These are phyloP conservation scores for Anniella stebbinsi DNA, from an alignment of 2,797 vertebrate species.

Conservation along the genomic window DNA sequence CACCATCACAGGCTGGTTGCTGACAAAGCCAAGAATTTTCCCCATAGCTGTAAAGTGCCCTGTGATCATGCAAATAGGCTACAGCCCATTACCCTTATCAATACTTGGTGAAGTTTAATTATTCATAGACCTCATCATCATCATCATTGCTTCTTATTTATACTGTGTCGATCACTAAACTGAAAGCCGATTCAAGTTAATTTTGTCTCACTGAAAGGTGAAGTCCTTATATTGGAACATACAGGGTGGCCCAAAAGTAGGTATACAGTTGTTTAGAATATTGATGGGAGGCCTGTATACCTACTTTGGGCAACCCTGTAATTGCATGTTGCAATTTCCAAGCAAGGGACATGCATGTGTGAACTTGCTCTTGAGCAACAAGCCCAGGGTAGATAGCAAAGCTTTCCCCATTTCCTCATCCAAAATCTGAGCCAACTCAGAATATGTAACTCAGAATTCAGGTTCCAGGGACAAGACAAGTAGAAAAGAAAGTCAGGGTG, in stretches of 20 bases:
- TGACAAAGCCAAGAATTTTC: background rate
- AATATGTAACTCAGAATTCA: conserved; percentile 17
- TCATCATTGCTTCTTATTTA: background rate
- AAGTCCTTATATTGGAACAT: background rate
- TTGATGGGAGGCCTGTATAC: too few relatives aligned
- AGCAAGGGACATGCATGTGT: background rate
- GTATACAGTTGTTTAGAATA: too few relatives aligned
- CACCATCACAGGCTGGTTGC: background rate
- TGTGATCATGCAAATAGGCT: background rate
- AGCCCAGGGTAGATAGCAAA: too few relatives aligned
- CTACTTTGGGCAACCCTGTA: too few relatives aligned
- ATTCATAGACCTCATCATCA: background rate
- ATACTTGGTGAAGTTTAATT: background rate
- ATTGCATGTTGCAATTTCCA: background rate
- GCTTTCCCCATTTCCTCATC: background rate
- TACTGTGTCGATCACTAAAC: background rate
- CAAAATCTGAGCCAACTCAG: background rate
- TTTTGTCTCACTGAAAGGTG: background rate
- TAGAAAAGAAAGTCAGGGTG: background rate
- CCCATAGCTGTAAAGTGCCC: background rate
- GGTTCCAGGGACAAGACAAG: background rate
- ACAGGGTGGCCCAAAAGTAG: too few relatives aligned
- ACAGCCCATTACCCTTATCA: background rate
- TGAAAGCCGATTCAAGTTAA: background rate
- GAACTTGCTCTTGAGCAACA: background rate